Conservation (phyloP, 2,113 vertebrate genomes). For the Ctenomys sociabilis region DNA sequence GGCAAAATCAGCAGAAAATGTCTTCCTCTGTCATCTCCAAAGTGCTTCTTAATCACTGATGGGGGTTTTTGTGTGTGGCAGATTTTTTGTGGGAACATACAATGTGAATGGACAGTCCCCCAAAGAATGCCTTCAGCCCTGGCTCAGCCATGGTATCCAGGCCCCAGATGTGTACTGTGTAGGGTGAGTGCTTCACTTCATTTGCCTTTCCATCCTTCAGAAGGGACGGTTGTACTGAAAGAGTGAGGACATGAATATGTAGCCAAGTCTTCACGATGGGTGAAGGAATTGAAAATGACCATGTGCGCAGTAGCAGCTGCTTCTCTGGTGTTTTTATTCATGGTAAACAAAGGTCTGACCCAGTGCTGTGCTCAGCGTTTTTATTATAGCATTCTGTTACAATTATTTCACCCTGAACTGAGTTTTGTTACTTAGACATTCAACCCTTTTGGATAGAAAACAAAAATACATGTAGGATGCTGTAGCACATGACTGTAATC, state of each 20-base stretch:
- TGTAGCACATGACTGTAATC: background rate
- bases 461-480: conserved; percentile 53
- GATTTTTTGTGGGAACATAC: conserved; percentile 96
- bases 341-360: conserved; percentile 11
- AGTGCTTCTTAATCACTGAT: conserved; percentile 12
- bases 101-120: conserved; percentile 97
- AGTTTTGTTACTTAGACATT: conserved; percentile 56
- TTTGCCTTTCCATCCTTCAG: background rate
- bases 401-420: background rate
- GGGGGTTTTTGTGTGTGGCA: conserved; percentile 76
- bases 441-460: conserved; percentile 32
- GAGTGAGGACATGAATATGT: background rate
- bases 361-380: conserved; percentile 17
- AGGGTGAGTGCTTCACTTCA: conserved; percentile 88
- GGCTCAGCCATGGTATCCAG: conserved; percentile 88
- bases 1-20: background rate
- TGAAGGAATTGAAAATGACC: background rate
- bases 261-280: background rate
- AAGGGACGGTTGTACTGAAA: background rate
- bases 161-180: conserved; percentile 97
- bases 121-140: conserved; percentile 92
- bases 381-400: conserved; percentile 22
- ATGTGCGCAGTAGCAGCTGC: background rate
- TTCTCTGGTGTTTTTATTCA: background rate
- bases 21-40: background rate